Evolutionary conservation across 2,113 vertebrate species (phyloP).

Genomic region (Ceratotherium simum): DNA sequence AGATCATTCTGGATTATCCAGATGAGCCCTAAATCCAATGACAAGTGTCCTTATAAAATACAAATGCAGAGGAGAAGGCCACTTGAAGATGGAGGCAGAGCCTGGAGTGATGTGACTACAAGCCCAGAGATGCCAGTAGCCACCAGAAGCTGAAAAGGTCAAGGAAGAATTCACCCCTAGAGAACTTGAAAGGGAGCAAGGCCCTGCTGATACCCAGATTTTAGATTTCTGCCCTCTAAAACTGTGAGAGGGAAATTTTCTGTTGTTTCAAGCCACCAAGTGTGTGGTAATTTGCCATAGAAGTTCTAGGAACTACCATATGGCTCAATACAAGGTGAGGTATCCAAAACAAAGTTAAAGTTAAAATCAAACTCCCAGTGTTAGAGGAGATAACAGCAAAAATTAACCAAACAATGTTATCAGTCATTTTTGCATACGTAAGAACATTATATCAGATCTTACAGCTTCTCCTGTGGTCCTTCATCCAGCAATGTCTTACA

Average conservation of each 20-base stretch:
- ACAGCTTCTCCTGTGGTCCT: neutral
- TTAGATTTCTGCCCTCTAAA: neutral
- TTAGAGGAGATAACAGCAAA: neutral
- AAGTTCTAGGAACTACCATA: neutral
- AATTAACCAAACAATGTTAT: neutral
- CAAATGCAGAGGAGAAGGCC: too few relatives aligned
- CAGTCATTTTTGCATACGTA: neutral
- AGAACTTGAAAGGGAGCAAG: neutral
- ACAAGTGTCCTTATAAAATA: neutral
- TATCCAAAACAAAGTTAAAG: neutral
- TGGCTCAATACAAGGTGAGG: neutral
- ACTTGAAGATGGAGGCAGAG: too few relatives aligned
- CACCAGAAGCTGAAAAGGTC: too few relatives aligned
- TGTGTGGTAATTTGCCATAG: neutral
- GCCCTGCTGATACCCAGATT: neutral
- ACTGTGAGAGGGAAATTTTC: neutral
- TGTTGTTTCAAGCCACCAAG: neutral
- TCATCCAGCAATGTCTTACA: neutral
- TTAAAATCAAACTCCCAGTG: too few relatives aligned
- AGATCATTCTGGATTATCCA: neutral
- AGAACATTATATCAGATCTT: neutral
- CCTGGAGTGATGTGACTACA: too few relatives aligned
- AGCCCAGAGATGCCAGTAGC: too few relatives aligned
- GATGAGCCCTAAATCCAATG: neutral
- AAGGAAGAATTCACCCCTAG: too few relatives aligned